These are phyloP conservation scores for Fabriciana adippe DNA, from an alignment of 2,888 invertebrate genomes.

Conservation along the genomic window DNA sequence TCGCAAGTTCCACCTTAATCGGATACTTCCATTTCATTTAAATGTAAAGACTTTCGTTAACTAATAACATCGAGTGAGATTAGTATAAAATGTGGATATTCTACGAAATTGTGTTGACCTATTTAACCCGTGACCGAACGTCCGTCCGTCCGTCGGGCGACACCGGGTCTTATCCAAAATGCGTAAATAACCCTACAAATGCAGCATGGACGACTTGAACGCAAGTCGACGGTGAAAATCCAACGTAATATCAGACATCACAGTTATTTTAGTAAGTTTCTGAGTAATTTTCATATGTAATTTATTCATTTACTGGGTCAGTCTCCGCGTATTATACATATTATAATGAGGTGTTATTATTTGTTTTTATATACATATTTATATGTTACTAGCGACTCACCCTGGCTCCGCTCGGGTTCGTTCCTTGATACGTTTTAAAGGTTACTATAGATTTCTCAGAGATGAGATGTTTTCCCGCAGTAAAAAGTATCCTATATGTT, in stretches of 20 bases:
- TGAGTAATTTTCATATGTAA: background rate
- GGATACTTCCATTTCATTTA: too few relatives aligned
- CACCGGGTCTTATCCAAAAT: constrained; percentile 35
- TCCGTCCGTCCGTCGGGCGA: constrained; percentile 32
- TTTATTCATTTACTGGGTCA: too few relatives aligned
- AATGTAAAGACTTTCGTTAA: too few relatives aligned
- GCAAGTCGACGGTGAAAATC: constrained; percentile 29
- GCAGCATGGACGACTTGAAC: constrained; percentile 31
- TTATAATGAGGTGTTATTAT: background rate
- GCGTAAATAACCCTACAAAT: constrained; percentile 36
- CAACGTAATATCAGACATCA: constrained; percentile 2
- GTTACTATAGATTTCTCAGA: too few relatives aligned
- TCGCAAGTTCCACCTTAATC: too few relatives aligned
- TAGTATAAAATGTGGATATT: constrained; percentile 20
- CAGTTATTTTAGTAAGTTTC: constrained; percentile 1
- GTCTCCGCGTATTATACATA: background rate
- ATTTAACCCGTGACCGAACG: constrained; percentile 33
- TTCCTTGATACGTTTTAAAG: too few relatives aligned
- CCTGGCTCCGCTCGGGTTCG: too few relatives aligned
- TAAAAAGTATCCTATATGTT: too few relatives aligned
- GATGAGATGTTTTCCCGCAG: too few relatives aligned
- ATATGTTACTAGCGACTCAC: too few relatives aligned
- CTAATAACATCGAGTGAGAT: too few relatives aligned
- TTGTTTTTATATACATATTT: too few relatives aligned
- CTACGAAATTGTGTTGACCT: constrained; percentile 37